These are phyloP conservation scores for Diceros bicornis DNA, from an alignment of 2,797 vertebrate genomes.

Conservation along the genomic window DNA sequence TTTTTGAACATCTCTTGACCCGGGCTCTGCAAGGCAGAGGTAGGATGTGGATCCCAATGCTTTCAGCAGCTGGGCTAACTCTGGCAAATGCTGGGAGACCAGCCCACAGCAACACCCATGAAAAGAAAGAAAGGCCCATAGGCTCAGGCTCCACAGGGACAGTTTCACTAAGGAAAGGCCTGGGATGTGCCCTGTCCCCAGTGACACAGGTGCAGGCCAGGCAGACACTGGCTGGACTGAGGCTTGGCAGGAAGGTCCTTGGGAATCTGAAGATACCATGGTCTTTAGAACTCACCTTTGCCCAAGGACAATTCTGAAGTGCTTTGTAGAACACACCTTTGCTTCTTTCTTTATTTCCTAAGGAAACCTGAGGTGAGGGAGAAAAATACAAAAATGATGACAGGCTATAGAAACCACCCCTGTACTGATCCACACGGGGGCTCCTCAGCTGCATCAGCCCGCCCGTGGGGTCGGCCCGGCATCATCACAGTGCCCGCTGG, in stretches of 20 bases:
- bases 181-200: background rate
- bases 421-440: rapidly evolving
- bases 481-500: rapidly evolving
- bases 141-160: background rate
- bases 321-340: slow-evolving; percentile 97
- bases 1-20: background rate
- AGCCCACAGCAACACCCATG: background rate
- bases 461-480: no score
- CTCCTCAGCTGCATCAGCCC: rapidly evolving
- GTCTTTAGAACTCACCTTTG: slow-evolving; percentile 92
- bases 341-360: slow-evolving; percentile 94
- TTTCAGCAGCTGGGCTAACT: background rate
- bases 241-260: background rate
- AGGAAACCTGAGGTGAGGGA: slow-evolving; percentile 90
- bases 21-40: background rate
- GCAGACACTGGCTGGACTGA: background rate
- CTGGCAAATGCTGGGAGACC: background rate
- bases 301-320: slow-evolving; percentile 97
- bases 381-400: background rate
- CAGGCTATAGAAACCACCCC: background rate
- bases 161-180: background rate
- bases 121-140: rapidly evolving
- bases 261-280: background rate
- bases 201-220: background rate
- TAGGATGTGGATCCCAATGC: rapidly evolving